These are phyloP conservation scores for Trissolcus brochymenae DNA, from an alignment of 2,888 invertebrate species.

Conservation along the genomic window DNA sequence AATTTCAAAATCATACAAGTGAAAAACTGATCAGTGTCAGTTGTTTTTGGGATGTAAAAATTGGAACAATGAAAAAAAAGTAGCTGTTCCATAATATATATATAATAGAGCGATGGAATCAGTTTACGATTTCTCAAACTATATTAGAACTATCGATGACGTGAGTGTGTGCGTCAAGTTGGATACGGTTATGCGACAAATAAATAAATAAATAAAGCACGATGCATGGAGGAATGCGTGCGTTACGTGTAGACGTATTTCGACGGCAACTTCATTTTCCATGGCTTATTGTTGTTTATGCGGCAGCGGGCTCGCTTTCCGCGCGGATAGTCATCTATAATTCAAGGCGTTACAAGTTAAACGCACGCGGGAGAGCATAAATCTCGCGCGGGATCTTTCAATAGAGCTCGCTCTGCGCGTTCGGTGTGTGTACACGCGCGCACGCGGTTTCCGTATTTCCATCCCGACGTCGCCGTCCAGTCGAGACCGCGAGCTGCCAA, in stretches of 20 bases:
- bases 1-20: no score
- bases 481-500: slow-evolving; percentile 35
- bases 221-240: neutral
- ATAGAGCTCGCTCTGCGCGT: slow-evolving; percentile 60
- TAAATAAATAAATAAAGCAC: slow-evolving; percentile 12
- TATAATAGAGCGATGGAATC: no score
- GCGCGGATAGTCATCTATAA: slow-evolving; percentile 66
- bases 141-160: no score
- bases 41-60: no score
- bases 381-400: slow-evolving; percentile 69
- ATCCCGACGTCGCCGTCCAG: slow-evolving; percentile 37
- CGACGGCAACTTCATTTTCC: slow-evolving; percentile 66
- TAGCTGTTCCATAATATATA: no score
- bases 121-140: no score
- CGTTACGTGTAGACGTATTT: slow-evolving; percentile 23
- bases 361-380: slow-evolving; percentile 67
- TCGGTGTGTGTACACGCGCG: slow-evolving; percentile 48
- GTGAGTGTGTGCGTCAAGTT: no score
- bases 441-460: slow-evolving; percentile 63
- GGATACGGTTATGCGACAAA: neutral
- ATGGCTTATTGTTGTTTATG: slow-evolving; percentile 58
- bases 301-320: slow-evolving; percentile 58
- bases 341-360: slow-evolving; percentile 72
- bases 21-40: no score
- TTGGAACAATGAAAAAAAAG: no score